Percentiles rank a stretch among this genome's conserved stretches.
These are phyloP conservation scores for Otocyon megalotis DNA, from an alignment of 2,113 vertebrate species.

Conservation along the genomic window DNA sequence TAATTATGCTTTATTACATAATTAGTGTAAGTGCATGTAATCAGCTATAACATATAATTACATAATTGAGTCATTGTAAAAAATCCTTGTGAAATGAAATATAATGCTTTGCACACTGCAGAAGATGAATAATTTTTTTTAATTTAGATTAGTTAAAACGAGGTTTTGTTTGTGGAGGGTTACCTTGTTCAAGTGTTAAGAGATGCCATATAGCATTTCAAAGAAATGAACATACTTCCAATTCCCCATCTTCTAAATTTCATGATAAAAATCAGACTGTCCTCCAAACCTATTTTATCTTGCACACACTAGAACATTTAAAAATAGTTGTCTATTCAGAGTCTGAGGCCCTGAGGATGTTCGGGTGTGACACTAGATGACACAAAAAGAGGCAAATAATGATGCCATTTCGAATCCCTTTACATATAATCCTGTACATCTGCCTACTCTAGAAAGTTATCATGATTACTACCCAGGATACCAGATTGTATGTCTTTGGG, in stretches of 20 bases:
- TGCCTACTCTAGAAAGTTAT: not conserved
- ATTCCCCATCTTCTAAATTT: slow-evolving; percentile 34
- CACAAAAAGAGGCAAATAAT: not conserved
- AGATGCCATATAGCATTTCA: slow-evolving; percentile 19
- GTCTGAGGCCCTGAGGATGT: not conserved
- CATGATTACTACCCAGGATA: not conserved
- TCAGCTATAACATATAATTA: slow-evolving; percentile 70
- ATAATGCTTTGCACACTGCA: slow-evolving; percentile 61
- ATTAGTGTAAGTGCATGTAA: slow-evolving; percentile 70
- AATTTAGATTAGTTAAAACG: slow-evolving; percentile 40
- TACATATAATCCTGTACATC: not conserved
- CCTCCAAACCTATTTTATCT: not conserved
- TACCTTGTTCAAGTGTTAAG: not conserved
- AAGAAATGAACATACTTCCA: not conserved
- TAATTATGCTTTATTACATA: slow-evolving; percentile 72
- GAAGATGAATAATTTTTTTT: slow-evolving; percentile 48
- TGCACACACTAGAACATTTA: not conserved
- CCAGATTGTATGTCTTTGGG: not conserved
- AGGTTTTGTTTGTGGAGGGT: not conserved
- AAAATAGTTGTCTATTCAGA: slow-evolving; percentile 15
- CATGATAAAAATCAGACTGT: slow-evolving; percentile 17
- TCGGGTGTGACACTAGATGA: not conserved
- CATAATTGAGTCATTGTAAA: slow-evolving; percentile 70
- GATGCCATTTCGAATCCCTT: not conserved
- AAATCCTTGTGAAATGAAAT: slow-evolving; percentile 52